Evolutionary conservation across 2,797 vertebrate genomes (phyloP).

Genomic region (Microhierax caerulescens): DNA sequence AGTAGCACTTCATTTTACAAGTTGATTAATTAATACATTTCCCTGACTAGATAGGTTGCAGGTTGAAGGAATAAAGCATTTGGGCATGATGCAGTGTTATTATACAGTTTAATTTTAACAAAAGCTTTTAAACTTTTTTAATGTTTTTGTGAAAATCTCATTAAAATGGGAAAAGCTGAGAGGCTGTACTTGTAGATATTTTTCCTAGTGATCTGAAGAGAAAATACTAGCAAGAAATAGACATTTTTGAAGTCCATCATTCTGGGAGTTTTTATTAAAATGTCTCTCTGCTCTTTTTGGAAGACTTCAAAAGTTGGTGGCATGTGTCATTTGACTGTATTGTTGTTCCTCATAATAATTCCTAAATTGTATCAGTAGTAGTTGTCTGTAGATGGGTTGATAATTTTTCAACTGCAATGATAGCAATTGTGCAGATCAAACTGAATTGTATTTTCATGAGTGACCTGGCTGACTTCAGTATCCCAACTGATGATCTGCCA

Average conservation of each 20-base stretch:
- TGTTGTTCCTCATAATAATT: neutral
- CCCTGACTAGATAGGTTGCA: constrained; percentile 7
- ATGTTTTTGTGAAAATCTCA: neutral
- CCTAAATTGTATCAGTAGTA: neutral
- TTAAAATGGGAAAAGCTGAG: neutral
- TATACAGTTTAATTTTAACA: neutral
- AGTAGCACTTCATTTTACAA: neutral
- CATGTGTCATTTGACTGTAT: neutral
- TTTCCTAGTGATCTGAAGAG: neutral
- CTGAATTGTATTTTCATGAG: neutral
- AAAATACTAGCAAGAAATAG: neutral
- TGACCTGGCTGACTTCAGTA: neutral
- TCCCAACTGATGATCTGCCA: neutral
- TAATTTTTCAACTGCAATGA: neutral
- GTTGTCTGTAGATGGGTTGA: neutral
- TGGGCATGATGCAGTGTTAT: neutral
- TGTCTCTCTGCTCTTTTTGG: neutral
- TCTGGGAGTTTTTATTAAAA: neutral
- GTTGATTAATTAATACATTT: constrained; percentile 43
- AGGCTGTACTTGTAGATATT: neutral
- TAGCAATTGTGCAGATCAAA: neutral
- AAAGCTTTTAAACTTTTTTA: neutral
- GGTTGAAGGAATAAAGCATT: neutral
- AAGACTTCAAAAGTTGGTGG: neutral
- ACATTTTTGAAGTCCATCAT: neutral